Percentiles rank a stretch among this genome's conserved stretches.
These are phyloP conservation scores for Anadara kagoshimensis DNA, from an alignment of 1,140 invertebrate species.

Conservation along the genomic window DNA sequence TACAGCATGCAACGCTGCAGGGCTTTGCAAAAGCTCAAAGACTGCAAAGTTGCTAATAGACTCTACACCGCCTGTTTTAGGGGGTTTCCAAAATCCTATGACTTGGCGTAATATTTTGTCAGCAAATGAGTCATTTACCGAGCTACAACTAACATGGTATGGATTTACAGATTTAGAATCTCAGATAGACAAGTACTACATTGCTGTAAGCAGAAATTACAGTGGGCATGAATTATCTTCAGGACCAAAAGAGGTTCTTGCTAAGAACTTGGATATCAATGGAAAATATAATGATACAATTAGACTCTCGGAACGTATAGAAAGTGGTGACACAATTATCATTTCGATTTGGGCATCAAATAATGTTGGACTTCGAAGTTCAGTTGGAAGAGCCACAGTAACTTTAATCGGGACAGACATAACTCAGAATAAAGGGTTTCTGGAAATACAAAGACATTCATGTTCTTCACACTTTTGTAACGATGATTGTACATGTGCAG, in stretches of 20 bases:
- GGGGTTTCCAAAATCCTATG: conserved; percentile 26
- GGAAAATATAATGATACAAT: background rate
- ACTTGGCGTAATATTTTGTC: background rate
- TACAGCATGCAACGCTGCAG: conserved; percentile 32
- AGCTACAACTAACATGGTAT: conserved; percentile 7
- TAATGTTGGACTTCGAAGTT: conserved; percentile 19
- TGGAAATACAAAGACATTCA: conserved; percentile 32
- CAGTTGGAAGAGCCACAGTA: conserved; percentile 8
- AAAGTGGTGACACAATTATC: background rate
- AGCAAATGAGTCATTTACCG: background rate
- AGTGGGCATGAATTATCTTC: conserved; percentile 17
- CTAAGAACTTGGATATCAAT: background rate
- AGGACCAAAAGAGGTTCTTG: background rate
- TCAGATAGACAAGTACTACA: conserved; percentile 9
- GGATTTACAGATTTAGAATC: conserved; percentile 34
- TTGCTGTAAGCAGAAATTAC: conserved; percentile 16
- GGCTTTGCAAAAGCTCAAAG: conserved; percentile 7
- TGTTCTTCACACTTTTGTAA: conserved; percentile 26
- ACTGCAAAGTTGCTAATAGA: conserved; percentile 22
- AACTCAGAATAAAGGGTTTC: background rate
- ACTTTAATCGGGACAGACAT: background rate
- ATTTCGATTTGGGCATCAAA: conserved; percentile 27
- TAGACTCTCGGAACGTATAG: background rate
- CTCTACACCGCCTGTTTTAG: conserved; percentile 22
- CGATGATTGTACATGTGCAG: conserved; percentile 33